Evolutionary conservation across 2,113 vertebrate species (phyloP).

Genomic region (Corapipo altera): DNA sequence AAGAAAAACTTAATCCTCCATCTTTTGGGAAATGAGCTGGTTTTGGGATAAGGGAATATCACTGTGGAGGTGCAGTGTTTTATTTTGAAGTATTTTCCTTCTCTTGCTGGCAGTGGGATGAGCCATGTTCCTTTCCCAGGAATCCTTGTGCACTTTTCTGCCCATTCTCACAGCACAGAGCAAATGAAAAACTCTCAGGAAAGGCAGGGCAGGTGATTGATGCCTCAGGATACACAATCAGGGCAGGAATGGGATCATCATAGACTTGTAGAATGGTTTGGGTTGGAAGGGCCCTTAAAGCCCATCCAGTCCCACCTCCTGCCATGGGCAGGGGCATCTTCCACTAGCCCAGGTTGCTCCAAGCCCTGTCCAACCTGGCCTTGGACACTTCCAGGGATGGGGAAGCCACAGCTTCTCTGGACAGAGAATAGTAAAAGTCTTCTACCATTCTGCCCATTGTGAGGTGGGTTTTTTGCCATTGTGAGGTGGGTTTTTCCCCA

Average conservation of each 20-base stretch:
- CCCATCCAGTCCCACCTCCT: not conserved
- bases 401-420: not conserved
- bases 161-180: not conserved
- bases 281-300: not conserved
- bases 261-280: not conserved
- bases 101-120: not conserved
- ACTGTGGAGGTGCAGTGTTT: rapidly evolving
- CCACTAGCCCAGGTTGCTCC: not conserved
- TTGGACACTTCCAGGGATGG: not conserved
- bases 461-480: too few relatives aligned
- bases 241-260: not conserved
- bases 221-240: not conserved
- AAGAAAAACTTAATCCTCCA: not conserved
- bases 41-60: not conserved
- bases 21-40: too few relatives aligned
- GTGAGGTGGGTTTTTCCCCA: not conserved
- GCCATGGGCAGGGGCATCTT: not conserved
- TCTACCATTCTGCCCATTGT: rapidly evolving
- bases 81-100: not conserved
- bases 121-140: rapidly evolving
- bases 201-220: rapidly evolving
- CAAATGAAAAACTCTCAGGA: not conserved
- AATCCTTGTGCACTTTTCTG: not conserved
- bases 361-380: not conserved
- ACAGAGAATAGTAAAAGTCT: not conserved